These are phyloP conservation scores for Eupeodes luniger DNA, from an alignment of 2,888 invertebrate species.

Conservation along the genomic window DNA sequence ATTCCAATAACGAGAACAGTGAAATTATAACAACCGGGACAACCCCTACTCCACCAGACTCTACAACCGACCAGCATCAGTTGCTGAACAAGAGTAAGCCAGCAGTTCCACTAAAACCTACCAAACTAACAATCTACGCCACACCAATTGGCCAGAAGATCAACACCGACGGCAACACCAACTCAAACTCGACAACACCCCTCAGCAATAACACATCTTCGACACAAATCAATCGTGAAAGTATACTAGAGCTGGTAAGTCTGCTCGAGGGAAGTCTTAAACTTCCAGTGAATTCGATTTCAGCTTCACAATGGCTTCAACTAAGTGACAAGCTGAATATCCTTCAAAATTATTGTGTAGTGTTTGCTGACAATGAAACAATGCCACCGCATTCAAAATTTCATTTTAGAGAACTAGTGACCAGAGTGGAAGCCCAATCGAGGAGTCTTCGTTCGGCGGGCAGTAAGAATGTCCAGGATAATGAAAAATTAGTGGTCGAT, in stretches of 20 bases:
- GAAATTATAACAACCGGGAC: slow-evolving; percentile 78
- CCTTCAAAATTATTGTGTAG: slow-evolving; percentile 92
- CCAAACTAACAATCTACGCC: slow-evolving; percentile 89
- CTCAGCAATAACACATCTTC: slow-evolving; percentile 85
- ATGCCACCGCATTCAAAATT: slow-evolving; percentile 95
- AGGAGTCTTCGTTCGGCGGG: slow-evolving; percentile 89
- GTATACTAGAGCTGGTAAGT: slow-evolving; percentile 88
- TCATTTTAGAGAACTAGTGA: slow-evolving; percentile 91
- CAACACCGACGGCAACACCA: slow-evolving; percentile 71
- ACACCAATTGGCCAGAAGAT: slow-evolving; percentile 87
- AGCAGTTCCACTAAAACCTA: slow-evolving; percentile 89
- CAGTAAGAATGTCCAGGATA: slow-evolving; percentile 88
- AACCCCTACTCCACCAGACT: slow-evolving; percentile 70
- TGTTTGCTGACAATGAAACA: slow-evolving; percentile 91
- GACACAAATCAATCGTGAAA: slow-evolving; percentile 85
- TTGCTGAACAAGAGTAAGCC: slow-evolving; percentile 86
- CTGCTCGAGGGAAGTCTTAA: slow-evolving; percentile 88
- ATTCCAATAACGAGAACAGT: slow-evolving; percentile 78
- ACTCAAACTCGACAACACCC: slow-evolving; percentile 60
- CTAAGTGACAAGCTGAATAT: slow-evolving; percentile 92
- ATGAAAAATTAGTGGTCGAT: slow-evolving; percentile 88
- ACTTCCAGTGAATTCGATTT: slow-evolving; percentile 85
- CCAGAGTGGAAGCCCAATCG: slow-evolving; percentile 89
- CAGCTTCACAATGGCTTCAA: slow-evolving; percentile 90
- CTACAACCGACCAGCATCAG: slow-evolving; percentile 66